phyloP scores from a whole-genome alignment of 2,888 invertebrate genomes.

The Chydorus sphaericus region DNA sequence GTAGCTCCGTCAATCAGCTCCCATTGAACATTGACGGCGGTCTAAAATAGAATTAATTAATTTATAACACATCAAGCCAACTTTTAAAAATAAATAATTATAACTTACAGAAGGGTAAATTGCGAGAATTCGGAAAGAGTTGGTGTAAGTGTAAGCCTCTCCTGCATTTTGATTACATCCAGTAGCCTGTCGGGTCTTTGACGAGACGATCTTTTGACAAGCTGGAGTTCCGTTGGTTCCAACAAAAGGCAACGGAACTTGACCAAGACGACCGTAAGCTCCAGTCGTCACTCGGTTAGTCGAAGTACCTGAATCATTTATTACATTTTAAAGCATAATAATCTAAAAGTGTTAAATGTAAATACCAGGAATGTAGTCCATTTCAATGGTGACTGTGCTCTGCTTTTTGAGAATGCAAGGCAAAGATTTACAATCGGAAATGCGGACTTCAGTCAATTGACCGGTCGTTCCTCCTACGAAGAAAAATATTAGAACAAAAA shows the following conservation, averaged over 20 bases:
- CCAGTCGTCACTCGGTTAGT: conserved; percentile 20
- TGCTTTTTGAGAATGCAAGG: conserved; percentile 17
- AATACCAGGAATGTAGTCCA: conserved; percentile 17
- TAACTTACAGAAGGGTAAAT: conserved; percentile 22
- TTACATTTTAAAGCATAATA: background rate
- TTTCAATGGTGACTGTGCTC: conserved; percentile 13
- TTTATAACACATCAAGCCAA: too few species aligned
- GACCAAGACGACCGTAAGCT: conserved; percentile 23
- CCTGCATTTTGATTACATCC: conserved; percentile 21
- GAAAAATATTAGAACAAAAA: too few species aligned
- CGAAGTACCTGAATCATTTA: background rate
- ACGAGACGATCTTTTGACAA: conserved; percentile 19
- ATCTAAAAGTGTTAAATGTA: too few species aligned
- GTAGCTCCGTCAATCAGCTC: conserved; percentile 21
- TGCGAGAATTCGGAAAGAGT: conserved; percentile 22
- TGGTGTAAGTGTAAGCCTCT: conserved; percentile 21
- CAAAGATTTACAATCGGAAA: conserved; percentile 15
- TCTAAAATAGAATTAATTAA: conserved; percentile 16
- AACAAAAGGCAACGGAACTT: conserved; percentile 22
- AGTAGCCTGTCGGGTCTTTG: conserved; percentile 18
- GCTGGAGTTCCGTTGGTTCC: conserved; percentile 22
- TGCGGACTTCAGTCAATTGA: conserved; percentile 8
- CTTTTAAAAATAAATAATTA: too few species aligned
- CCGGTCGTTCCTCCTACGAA: too few species aligned
- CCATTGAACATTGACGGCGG: conserved; percentile 22